A percentile compares a stretch with the other conserved stretches of the same genome.
These are phyloP conservation scores for Drosophila lacteicornis DNA, from an alignment of 1,140 invertebrate genomes.

Conservation along the genomic window DNA sequence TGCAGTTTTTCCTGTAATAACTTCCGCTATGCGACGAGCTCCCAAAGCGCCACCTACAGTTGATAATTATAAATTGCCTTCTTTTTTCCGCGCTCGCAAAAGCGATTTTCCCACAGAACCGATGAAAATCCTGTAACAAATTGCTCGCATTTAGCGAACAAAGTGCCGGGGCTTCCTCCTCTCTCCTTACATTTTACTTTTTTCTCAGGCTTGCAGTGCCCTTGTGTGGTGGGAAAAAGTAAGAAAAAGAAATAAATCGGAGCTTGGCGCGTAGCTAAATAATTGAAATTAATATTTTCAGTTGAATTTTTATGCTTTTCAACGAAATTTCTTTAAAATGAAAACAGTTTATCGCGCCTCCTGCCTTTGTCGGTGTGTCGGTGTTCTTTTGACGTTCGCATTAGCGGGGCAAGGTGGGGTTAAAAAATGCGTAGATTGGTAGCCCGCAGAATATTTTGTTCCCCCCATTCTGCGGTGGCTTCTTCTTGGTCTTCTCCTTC, in stretches of 20 bases:
- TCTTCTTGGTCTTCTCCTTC: conserved; percentile 17
- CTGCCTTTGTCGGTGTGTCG: conserved; percentile 56
- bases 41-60: conserved; percentile 65
- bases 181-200: conserved; percentile 14
- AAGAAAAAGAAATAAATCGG: conserved; percentile 1
- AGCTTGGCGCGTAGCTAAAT: conserved; percentile 59
- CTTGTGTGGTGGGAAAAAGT: conserved; percentile 27
- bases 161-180: conserved; percentile 57
- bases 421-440: conserved; percentile 77
- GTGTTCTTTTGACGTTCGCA: conserved; percentile 60
- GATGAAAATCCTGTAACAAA: conserved; percentile 73
- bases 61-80: conserved; percentile 69
- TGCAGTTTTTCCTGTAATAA: conserved; percentile 68
- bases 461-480: conserved; percentile 42
- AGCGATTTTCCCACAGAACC: conserved; percentile 45
- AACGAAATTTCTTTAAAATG: conserved; percentile 56
- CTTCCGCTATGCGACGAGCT: conserved; percentile 59
- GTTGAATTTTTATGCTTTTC: conserved; percentile 60
- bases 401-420: conserved; percentile 1
- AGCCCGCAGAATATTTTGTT: conserved; percentile 69
- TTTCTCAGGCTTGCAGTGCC: conserved; percentile 20
- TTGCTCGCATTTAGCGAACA: conserved; percentile 77
- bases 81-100: conserved; percentile 37
- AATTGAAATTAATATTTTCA: conserved; percentile 80
- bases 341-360: conserved; percentile 59